Conservation (phyloP, 2,113 vertebrate genomes). For the Perca schrenkii region DNA sequence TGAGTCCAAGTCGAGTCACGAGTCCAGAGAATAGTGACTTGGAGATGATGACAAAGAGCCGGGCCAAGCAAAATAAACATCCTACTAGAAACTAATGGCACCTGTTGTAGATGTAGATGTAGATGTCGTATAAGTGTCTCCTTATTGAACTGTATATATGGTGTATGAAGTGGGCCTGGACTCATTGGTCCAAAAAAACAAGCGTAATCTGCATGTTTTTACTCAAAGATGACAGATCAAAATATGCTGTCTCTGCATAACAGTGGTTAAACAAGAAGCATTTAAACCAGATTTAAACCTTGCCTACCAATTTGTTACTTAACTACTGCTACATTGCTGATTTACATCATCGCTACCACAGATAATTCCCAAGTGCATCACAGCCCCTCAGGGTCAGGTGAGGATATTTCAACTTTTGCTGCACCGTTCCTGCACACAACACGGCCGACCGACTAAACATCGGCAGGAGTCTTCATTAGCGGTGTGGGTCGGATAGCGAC, state of each 20-base stretch:
- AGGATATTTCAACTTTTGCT: slow-evolving; percentile 10
- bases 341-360: slow-evolving; percentile 1
- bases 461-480: not conserved
- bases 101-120: not conserved
- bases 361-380: slow-evolving; percentile 20
- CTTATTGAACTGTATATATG: not conserved
- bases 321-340: slow-evolving; percentile 10
- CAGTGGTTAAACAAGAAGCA: not conserved
- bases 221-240: not conserved
- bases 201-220: not conserved
- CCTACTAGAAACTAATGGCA: no score
- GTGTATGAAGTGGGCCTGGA: not conserved
- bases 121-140: not conserved
- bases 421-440: not conserved
- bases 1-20: no score
- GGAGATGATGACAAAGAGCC: no score
- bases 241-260: not conserved
- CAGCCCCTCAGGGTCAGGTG: slow-evolving; percentile 7
- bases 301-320: slow-evolving; percentile 6
- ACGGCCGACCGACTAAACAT: not conserved
- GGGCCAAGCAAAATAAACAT: no score
- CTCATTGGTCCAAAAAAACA: not conserved
- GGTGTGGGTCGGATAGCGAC: not conserved
- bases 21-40: no score
- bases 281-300: not conserved